Base-by-base conservation (phyloP, 2,797 vertebrate genomes). In the Hippocampus kuda region DNA sequence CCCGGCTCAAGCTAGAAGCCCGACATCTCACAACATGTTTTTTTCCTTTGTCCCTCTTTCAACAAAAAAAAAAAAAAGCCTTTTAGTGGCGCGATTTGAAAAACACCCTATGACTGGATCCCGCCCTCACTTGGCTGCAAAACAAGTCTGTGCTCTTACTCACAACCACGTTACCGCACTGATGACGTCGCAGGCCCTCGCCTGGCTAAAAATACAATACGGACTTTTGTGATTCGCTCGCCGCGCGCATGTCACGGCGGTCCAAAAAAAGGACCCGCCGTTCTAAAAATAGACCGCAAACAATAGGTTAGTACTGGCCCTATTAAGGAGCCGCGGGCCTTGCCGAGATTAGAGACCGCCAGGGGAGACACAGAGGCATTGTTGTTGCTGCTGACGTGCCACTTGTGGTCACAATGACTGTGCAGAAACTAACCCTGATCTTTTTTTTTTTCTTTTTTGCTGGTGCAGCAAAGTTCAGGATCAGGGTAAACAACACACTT, bases 221-320 rank as follows among this genome's bases (percentile, higher is more conserved):
- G 70, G 70, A 77, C 79, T 68, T 38, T 78, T 83, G 81, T 80
- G 69, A 74, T 79, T 68, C 56, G 42, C 61, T 59, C 24, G 38
- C 64, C 75, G 83, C 85, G 82, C 85, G 87, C 80, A 71, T 79
- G 80, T 77, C 77, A 8, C 76, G 4, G 60, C 2, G 3, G 42
- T 73, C 85, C 85, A 85, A 86, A 88, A 85, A 86, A 73, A 81
- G 76, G 76, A 74, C 60, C 48, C 4, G 63, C 67, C 2, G 48
- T 54, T 79, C 88, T 82, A 88, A 86, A 88, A 87, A 86, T 89
- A 88, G 83, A 65, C 66, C 75, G 64, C 77, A 81, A 88, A 90
- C 85, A 90, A 89, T 84, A 73, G 72, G 69, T 63, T 62, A 59
- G 67, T 68, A 70, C 59, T 67, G 71, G 70, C 83, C 79, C 85